Conservation (phyloP, 2,888 invertebrate species). For the Lasioglossum villosulum region DNA sequence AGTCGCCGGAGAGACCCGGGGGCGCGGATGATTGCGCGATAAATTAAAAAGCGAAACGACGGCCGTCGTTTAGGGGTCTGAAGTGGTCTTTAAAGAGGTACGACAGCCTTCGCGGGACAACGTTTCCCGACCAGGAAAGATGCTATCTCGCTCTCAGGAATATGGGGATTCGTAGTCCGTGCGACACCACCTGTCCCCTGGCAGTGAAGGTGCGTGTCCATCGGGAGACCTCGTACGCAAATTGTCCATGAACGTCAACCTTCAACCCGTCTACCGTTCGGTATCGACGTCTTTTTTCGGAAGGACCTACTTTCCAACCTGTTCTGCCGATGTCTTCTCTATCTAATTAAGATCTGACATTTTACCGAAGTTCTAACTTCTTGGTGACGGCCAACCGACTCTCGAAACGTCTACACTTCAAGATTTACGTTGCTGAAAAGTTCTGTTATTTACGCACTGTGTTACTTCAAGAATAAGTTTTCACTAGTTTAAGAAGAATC, state of each 20-base stretch:
- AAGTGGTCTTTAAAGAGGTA: slow-evolving; percentile 17
- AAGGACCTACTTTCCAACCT: not conserved
- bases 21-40: slow-evolving; percentile 13
- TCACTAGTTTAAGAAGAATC: not conserved
- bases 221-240: not conserved
- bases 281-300: not conserved
- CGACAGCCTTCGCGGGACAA: not conserved
- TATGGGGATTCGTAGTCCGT: not conserved
- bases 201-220: not conserved
- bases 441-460: not conserved
- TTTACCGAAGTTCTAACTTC: not conserved
- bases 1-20: not conserved
- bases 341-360: not conserved
- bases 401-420: not conserved
- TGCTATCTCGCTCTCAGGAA: slow-evolving; percentile 11
- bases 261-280: not conserved
- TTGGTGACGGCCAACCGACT: not conserved
- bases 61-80: not conserved
- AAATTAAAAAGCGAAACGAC: slow-evolving; percentile 28
- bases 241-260: not conserved
- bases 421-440: not conserved
- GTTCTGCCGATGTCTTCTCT: not conserved
- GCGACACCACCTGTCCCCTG: slow-evolving; percentile 26
- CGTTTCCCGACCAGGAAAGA: slow-evolving; percentile 13
- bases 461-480: not conserved